Base-by-base conservation (phyloP, 2,113 vertebrate genomes). In the Apus apus region DNA sequence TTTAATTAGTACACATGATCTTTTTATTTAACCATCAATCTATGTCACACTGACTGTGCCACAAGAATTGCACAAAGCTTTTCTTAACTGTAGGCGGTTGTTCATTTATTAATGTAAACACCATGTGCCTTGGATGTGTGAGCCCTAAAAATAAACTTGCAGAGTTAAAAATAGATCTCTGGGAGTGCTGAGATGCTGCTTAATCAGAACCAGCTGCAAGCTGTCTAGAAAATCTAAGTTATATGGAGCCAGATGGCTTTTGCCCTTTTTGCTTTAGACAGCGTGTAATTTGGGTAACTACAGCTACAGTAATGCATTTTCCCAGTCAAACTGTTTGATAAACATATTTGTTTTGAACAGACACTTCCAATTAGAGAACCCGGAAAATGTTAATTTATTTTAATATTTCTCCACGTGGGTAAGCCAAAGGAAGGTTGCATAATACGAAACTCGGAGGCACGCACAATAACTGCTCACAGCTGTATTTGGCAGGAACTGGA, bases 141-240 rank as follows among this genome's bases (percentile, higher is more conserved):
- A 97, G 96, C 89, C 93, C 97, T 97, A 98, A 98, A 98, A 98
- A 98, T 98, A 98, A 86, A 97, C 93, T 91, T 89, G 68, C 87
- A 81, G 91, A 84, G 96, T 96, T 98, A 98, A 98, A 98, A 98
- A 98, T 98, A 98, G 97, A 91, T 97, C 90, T 89, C 90, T 96
- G 95, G 89, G 97, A 97, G 97, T 97, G 95, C 96, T 97, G 97
- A 97, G 96, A 98, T 98, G 97, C 96, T 97, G 97, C 97, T 97
- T 98, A 98, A 98, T 98, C 97, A 98, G 98, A 98, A 98, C 97
- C 98, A 98, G 98, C 98, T 98, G 98, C 97, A 98, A 98, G 98
- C 98, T 98, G 98, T 98, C 98, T 98, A 97, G 98, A 98, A 98
- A 98, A 98, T 95, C 66, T 97, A 98, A 98, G 97, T 98, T 98